Base-by-base conservation (phyloP, 2,113 vertebrate genomes). In the Anseranas semipalmata region DNA sequence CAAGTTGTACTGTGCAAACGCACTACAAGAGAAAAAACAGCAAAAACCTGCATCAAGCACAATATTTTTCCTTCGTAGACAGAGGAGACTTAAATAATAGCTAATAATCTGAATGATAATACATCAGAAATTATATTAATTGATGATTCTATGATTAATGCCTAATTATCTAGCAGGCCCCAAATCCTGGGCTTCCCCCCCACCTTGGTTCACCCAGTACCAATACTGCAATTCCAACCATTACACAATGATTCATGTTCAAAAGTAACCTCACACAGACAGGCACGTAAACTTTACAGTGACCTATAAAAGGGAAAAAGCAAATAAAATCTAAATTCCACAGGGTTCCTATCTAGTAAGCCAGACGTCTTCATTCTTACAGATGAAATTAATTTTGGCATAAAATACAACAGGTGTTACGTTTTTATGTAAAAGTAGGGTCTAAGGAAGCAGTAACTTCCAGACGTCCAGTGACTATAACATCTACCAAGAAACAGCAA, bases 1-100 rank as follows among this genome's bases (percentile, higher is more conserved):
- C 99, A 99, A 96, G 98, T 99, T 99, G 97, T 99, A 99, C 95
- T 99, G 99, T 98, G 99, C 99, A 99, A 99, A 99, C 39, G 99
- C 99, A 98, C 99, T 99, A 93, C 33, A 96, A 96, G 90, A 91
- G 93, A 15, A 94, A 93, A 96, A 32, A 1, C 10, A 94, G 21
- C 30, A 84, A 82, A 90, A 45, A 32, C 7, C 60, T 75, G 21
- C 8, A 80, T 86, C 65, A 95, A 70, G 24, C n/a, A 90, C 41
- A 70, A 4, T 81, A 18, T 71, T 80, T 32, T 63, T 70, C 25
- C 37, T 80, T 41, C 60, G 10, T 3, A 82, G 59, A 39, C 62
- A 5, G 21, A 86, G 66, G 12, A 86, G 8, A 72, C 67, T 27
- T 59, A 75, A 87, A 66, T 35, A 84, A 53, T 12, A 94, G 28